Percentiles rank a stretch among this genome's conserved stretches.
These are phyloP conservation scores for Caranx ignobilis DNA, from an alignment of 2,113 vertebrate species.

Conservation along the genomic window DNA sequence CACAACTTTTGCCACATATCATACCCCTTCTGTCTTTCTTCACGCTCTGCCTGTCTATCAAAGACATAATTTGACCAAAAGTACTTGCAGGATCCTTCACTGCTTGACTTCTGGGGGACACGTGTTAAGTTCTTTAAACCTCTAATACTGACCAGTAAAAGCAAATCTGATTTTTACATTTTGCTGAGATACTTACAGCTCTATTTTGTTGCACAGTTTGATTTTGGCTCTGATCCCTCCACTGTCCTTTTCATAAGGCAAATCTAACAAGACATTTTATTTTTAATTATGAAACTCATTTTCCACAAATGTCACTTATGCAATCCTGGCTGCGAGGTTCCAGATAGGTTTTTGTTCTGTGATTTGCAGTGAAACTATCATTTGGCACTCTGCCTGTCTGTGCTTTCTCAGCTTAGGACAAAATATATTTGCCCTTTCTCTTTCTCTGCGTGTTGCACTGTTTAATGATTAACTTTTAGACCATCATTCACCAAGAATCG, in stretches of 20 bases:
- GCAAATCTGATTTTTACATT: neutral
- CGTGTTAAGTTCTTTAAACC: neutral
- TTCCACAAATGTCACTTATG: conserved; percentile 37
- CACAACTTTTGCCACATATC: too few relatives aligned
- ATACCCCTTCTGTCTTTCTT: too few relatives aligned
- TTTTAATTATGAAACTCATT: conserved; percentile 26
- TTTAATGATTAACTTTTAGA: conserved; percentile 72
- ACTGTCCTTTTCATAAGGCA: neutral
- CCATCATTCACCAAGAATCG: conserved; percentile 39
- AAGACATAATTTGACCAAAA: too few relatives aligned
- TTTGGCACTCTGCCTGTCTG: conserved; percentile 9
- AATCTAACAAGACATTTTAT: conserved; percentile 24
- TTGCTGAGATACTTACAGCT: neutral
- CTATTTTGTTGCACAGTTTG: neutral
- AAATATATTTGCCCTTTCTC: conserved; percentile 45
- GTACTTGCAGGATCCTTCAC: neutral
- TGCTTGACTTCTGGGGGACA: neutral
- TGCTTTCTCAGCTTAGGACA: conserved; percentile 11
- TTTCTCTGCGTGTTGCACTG: conserved; percentile 31
- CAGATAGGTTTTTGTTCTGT: conserved; percentile 12
- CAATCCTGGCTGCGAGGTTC: conserved; percentile 5
- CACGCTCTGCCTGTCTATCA: too few relatives aligned
- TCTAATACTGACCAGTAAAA: neutral
- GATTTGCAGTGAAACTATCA: conserved; percentile 19
- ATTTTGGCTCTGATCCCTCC: conserved; percentile 13